Evolutionary conservation across 2,113 vertebrate genomes (phyloP).

Genomic region (Speoplatyrhinus poulsoni): DNA sequence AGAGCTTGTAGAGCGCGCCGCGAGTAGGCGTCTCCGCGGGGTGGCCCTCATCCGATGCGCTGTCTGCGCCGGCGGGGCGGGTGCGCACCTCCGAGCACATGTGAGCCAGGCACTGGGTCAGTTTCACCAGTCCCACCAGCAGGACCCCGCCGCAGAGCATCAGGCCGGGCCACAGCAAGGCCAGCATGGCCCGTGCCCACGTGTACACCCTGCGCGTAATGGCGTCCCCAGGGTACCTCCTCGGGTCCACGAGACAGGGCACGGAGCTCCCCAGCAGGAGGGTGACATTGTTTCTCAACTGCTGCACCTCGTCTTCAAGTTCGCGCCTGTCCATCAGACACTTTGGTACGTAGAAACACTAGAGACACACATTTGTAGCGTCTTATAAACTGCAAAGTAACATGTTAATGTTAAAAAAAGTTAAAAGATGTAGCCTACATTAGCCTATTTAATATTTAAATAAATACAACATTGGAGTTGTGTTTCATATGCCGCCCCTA

Average conservation of each 20-base stretch:
- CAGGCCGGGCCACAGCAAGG: slow-evolving; percentile 79
- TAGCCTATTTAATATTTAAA: too few relatives aligned
- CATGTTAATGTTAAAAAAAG: background rate
- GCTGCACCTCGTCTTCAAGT: slow-evolving; percentile 63
- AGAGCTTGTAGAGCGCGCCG: slow-evolving; percentile 50
- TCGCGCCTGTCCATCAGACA: slow-evolving; percentile 69
- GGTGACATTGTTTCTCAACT: slow-evolving; percentile 69
- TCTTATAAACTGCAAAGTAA: background rate
- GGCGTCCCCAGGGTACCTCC: slow-evolving; percentile 56
- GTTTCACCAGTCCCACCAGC: slow-evolving; percentile 79
- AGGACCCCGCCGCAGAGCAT: slow-evolving; percentile 78
- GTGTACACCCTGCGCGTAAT: slow-evolving; percentile 72
- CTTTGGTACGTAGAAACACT: slow-evolving; percentile 86
- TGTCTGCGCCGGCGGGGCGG: background rate
- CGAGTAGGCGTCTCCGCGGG: slow-evolving; percentile 29
- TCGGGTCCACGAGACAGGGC: slow-evolving; percentile 64
- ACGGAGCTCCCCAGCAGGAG: slow-evolving; percentile 45
- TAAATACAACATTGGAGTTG: too few relatives aligned
- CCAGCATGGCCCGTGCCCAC: slow-evolving; percentile 57
- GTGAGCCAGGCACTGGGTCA: slow-evolving; percentile 76
- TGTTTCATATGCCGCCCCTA: background rate
- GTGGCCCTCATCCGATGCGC: background rate
- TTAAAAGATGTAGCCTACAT: too few relatives aligned
- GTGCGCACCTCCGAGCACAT: slow-evolving; percentile 60
- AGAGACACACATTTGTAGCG: slow-evolving; percentile 20